Percentiles rank a stretch among this genome's conserved stretches.
Conservation (phyloP, 2,113 vertebrate species). For the Recurvirostra avosetta region DNA sequence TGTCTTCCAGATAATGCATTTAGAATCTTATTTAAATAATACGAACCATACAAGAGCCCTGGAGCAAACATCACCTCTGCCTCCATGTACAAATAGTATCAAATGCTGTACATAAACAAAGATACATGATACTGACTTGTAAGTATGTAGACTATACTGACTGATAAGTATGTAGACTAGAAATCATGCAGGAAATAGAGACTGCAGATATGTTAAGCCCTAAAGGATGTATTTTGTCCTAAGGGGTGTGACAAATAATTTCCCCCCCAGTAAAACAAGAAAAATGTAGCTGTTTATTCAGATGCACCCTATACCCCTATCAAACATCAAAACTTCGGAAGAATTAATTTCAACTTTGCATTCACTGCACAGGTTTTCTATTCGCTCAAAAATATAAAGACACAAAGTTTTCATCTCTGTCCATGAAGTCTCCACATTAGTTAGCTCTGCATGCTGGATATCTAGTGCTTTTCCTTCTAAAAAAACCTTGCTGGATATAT, state of each 20-base stretch:
- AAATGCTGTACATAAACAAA: constrained; percentile 53
- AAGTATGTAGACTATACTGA: constrained; percentile 47
- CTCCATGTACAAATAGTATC: constrained; percentile 54
- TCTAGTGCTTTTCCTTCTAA: background rate
- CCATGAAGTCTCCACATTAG: background rate
- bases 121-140: constrained; percentile 44
- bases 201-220: background rate
- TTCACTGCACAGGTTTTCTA: background rate
- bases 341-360: background rate
- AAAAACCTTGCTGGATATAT: background rate
- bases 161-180: constrained; percentile 2
- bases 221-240: background rate
- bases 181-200: constrained; percentile 34
- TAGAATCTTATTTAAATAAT: constrained; percentile 59
- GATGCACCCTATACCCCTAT: background rate
- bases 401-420: background rate
- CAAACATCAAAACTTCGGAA: background rate
- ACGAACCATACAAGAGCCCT: constrained; percentile 28
- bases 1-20: constrained; percentile 46
- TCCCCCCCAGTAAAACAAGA: background rate
- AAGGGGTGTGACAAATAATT: background rate
- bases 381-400: background rate
- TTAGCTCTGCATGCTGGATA: background rate
- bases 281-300: background rate
- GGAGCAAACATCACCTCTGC: constrained; percentile 34